phyloP scores from a whole-genome alignment of 2,888 invertebrate genomes.

The Tolmerus cingulatus region DNA sequence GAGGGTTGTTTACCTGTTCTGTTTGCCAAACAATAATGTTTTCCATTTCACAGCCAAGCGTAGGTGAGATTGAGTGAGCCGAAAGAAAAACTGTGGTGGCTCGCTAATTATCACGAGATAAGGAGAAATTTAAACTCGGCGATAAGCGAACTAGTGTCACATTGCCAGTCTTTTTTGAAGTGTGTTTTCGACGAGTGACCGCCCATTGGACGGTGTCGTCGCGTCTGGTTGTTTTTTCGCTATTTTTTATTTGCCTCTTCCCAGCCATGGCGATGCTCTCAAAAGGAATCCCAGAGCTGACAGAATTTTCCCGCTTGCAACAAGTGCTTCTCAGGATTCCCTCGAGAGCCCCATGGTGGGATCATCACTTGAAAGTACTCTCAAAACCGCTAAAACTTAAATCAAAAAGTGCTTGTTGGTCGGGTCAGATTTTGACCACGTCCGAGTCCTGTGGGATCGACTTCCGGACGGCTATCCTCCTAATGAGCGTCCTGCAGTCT shows the following conservation, averaged over 20 bases:
- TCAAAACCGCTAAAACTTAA: constrained; percentile 50
- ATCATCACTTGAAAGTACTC: constrained; percentile 44
- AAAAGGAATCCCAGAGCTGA: background rate
- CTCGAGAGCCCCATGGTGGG: background rate
- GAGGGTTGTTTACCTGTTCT: background rate
- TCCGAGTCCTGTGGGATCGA: background rate
- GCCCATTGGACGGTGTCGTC: background rate
- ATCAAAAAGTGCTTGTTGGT: constrained; percentile 50
- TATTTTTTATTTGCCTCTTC: background rate
- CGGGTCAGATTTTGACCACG: constrained; percentile 48
- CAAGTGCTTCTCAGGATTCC: background rate
- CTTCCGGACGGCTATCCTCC: background rate
- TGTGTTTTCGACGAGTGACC: background rate
- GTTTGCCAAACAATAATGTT: background rate
- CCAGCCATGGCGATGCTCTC: background rate
- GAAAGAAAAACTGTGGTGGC: background rate
- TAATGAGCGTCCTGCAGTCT: constrained; percentile 18
- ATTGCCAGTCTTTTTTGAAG: background rate
- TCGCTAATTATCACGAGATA: constrained; percentile 29
- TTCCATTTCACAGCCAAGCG: constrained; percentile 1
- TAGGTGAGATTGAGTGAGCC: background rate
- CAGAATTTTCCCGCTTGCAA: background rate
- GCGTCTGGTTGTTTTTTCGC: background rate
- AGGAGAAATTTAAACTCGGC: background rate
- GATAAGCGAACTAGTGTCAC: background rate